Conservation (phyloP, 2,113 vertebrate genomes). For the Calyptommatus sinebrachiatus region DNA sequence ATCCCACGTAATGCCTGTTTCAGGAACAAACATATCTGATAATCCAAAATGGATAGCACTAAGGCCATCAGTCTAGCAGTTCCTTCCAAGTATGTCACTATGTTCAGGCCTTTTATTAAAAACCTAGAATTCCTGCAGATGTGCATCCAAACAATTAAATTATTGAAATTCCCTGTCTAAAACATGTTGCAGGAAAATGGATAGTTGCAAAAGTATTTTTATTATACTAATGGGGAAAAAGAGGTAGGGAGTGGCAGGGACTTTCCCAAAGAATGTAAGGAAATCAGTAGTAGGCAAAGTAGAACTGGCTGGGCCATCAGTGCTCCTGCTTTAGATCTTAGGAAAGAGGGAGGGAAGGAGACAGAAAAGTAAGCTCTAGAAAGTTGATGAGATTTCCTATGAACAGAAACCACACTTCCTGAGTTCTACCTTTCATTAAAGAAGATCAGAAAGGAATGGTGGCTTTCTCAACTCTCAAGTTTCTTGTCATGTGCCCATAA, state of each 20-base stretch:
- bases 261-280: not conserved
- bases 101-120: constrained; percentile 1
- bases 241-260: constrained; percentile 13
- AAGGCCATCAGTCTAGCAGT: not conserved
- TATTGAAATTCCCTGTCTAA: not conserved
- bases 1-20: not conserved
- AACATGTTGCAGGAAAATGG: not conserved
- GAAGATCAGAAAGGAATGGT: not conserved
- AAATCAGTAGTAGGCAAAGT: not conserved
- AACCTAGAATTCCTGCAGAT: not conserved
- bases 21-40: not conserved
- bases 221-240: not conserved
- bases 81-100: not conserved
- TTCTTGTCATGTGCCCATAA: constrained; percentile 9
- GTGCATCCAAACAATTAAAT: not conserved
- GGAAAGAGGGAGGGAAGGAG: not conserved
- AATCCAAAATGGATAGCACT: not conserved
- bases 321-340: not conserved
- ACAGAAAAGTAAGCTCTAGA: not conserved
- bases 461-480: not conserved
- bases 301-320: not conserved
- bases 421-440: constrained; percentile 21
- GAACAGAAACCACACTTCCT: constrained; percentile 50
- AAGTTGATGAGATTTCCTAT: constrained; percentile 60
- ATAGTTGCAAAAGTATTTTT: not conserved